A percentile compares a stretch with the other conserved stretches of the same genome.
Evolutionary conservation across 2,797 vertebrate species (phyloP).

Genomic region (Crenuchus spilurus): DNA sequence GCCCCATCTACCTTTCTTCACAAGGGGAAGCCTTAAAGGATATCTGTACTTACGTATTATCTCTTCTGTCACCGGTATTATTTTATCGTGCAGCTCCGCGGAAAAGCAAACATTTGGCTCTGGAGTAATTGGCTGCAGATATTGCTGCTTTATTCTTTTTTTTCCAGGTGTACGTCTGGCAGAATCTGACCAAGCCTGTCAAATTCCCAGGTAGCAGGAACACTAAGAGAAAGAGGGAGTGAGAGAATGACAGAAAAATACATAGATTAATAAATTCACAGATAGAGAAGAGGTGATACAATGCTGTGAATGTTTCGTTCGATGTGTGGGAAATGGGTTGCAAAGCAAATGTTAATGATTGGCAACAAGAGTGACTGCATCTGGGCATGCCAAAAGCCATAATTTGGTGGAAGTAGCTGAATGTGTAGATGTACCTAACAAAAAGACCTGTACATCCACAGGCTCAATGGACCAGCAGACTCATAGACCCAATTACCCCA

Average conservation of each 20-base stretch:
- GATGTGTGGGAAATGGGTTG: too few relatives aligned
- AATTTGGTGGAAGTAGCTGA: too few relatives aligned
- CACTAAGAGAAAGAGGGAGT: slow-evolving; percentile 2
- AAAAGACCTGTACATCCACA: too few relatives aligned
- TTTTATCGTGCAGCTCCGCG: slow-evolving; percentile 55
- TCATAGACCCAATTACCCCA: too few relatives aligned
- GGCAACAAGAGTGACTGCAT: too few relatives aligned
- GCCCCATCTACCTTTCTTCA: not conserved
- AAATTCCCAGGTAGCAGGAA: slow-evolving; percentile 61
- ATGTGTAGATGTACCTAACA: too few relatives aligned
- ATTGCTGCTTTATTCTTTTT: slow-evolving; percentile 66
- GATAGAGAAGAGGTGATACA: too few relatives aligned
- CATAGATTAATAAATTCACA: too few relatives aligned
- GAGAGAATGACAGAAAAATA: slow-evolving; percentile 18
- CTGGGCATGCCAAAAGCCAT: too few relatives aligned
- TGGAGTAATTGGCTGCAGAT: slow-evolving; percentile 75
- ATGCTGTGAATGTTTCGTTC: too few relatives aligned
- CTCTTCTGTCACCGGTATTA: slow-evolving; percentile 57
- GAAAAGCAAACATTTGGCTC: slow-evolving; percentile 67
- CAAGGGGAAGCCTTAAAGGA: slow-evolving; percentile 8
- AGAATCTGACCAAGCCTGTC: slow-evolving; percentile 77
- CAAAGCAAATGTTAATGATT: too few relatives aligned
- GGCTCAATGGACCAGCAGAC: too few relatives aligned
- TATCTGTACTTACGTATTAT: slow-evolving; percentile 17
- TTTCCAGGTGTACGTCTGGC: slow-evolving; percentile 54